A percentile compares a stretch with the other conserved stretches of the same genome.
These are phyloP conservation scores for Hemibagrus wyckioides DNA, from an alignment of 2,113 vertebrate genomes.

Conservation along the genomic window DNA sequence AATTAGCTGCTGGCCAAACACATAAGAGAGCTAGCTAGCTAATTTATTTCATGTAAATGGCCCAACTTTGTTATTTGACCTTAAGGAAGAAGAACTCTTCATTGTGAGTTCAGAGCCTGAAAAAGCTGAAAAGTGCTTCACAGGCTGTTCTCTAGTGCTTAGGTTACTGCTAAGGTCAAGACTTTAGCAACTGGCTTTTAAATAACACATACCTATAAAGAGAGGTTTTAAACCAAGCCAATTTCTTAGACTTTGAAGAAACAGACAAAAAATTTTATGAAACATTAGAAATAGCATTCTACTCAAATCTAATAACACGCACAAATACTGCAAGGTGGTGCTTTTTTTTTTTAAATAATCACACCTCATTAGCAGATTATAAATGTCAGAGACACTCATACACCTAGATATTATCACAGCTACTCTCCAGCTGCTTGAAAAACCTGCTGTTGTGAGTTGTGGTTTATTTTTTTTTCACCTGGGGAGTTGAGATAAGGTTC, in stretches of 20 bases:
- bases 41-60: conserved; percentile 28
- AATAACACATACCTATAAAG: background rate
- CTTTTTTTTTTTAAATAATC: conserved; percentile 17
- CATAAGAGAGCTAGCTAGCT: conserved; percentile 15
- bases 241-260: background rate
- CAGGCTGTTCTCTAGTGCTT: background rate
- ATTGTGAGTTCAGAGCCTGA: background rate
- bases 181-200: background rate
- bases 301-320: background rate
- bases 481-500: conserved; percentile 67
- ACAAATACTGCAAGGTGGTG: conserved; percentile 11
- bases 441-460: background rate
- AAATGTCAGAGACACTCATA: conserved; percentile 31
- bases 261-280: background rate
- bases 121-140: conserved; percentile 11
- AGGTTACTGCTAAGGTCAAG: background rate
- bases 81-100: conserved; percentile 19
- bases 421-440: background rate
- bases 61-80: conserved; percentile 24
- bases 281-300: background rate
- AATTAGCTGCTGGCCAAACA: conserved; percentile 27
- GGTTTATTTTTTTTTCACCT: conserved; percentile 38
- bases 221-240: background rate
- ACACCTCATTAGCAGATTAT: conserved; percentile 26
- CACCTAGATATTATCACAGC: conserved; percentile 22